Evolutionary conservation across 2,888 invertebrate species (phyloP), one percentile per base, ranked within the genome.

Genomic region (Xanthia icteritia): DNA sequence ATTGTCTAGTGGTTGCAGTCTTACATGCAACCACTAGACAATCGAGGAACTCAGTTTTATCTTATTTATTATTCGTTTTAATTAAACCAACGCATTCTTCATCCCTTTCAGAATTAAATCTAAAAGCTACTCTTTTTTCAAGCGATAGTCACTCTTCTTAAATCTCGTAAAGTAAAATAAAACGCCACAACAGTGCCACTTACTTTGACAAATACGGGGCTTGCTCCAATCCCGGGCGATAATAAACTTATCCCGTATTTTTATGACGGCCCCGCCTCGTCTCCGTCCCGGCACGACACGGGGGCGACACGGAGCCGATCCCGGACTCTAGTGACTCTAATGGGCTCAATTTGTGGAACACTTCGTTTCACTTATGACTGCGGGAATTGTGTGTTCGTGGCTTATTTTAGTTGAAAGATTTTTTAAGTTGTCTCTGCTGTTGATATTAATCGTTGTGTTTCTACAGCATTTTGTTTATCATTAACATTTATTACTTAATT

Each of bases 221-320:
- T 83, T 76, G 82, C 82, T 82, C 72, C 83, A 83, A 83, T 83
- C 86, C 86, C 82, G 27, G 65, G 82, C 82, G 86, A 83, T 85
- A 83, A 83, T 83, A 83, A 83, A 83, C 86, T 73, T 83, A 82
- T 82, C 77, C 77, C 82, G 76, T 73, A 85, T 76, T 83, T 85
- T 83, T 83, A 85, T 82, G 82, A 85, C 60, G 81, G 85, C 64
- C 60, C 72, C 82, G 74, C 74, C 61, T 85, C 71, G 82, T 70
- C 64, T 69, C 61, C 67, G 39, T 84, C 72, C 77, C 82, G 63
- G 74, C 42, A 73, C 68, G 73, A 70, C 75, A 86, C 78, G 83
- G 51, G 61, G 81, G 63, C 82, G 71, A 79, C 81, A 81, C 81
- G 71, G 48, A 56, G 65, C 64, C 58, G 78, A 76, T 77, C 86